Evolutionary conservation across 2,888 invertebrate genomes (phyloP).

Genomic region (Bembecia ichneumoniformis): DNA sequence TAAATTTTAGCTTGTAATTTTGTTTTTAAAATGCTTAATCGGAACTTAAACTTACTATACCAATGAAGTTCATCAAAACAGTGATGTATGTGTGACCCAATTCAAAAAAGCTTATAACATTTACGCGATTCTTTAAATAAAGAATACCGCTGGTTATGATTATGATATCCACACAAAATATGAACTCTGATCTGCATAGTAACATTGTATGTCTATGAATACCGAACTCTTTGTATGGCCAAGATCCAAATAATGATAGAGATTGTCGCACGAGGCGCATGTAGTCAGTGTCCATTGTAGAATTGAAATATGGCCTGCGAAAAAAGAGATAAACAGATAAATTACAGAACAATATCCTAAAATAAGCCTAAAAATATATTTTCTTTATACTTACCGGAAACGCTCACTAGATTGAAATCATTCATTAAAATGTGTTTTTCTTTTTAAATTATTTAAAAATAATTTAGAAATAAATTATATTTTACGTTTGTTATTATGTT

Average conservation of each 20-base stretch:
- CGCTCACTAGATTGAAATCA: too few species aligned
- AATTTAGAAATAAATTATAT: too few species aligned
- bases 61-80: slow-evolving; percentile 7
- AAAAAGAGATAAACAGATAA: too few species aligned
- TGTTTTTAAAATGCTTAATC: too few species aligned
- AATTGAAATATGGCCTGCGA: too few species aligned
- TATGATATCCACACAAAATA: not conserved
- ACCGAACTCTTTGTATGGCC: not conserved
- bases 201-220: not conserved
- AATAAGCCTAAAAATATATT: too few species aligned
- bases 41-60: slow-evolving; percentile 7
- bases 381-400: too few species aligned
- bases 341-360: too few species aligned
- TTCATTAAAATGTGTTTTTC: too few species aligned
- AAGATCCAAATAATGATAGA: not conserved
- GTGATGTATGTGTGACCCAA: slow-evolving; percentile 13
- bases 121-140: not conserved
- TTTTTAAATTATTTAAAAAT: too few species aligned
- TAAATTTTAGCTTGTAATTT: too few species aligned
- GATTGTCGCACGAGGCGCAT: not conserved
- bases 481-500: too few species aligned
- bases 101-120: slow-evolving; percentile 5
- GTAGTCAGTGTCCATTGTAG: not conserved
- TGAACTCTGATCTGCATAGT: not conserved
- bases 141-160: not conserved